phyloP scores from a whole-genome alignment of 2,797 vertebrate species.

The Eleutherodactylus coqui region DNA sequence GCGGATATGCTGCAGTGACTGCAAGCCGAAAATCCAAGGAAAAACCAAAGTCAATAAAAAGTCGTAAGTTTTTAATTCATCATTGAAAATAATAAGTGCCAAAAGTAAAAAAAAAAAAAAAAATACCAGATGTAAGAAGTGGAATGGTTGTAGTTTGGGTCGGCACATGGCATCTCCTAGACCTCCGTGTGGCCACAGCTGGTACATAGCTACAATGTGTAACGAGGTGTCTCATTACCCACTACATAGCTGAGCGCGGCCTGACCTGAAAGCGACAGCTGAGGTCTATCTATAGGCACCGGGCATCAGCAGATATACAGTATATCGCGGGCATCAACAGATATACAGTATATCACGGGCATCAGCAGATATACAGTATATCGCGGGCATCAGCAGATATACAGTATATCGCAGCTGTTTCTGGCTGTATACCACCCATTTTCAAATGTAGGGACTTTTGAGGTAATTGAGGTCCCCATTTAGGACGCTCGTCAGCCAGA shows the following conservation, averaged over 20 bases:
- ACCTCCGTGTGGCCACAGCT: neutral
- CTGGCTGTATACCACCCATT: neutral
- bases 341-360: neutral
- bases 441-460: neutral
- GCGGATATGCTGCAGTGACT: too few relatives aligned
- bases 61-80: too few relatives aligned
- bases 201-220: neutral
- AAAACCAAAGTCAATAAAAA: too few relatives aligned
- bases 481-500: neutral
- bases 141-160: neutral
- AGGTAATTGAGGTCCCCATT: too few relatives aligned
- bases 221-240: constrained; percentile 7
- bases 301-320: too few relatives aligned
- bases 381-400: neutral
- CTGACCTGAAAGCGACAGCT: neutral
- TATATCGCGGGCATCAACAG: neutral
- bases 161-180: neutral
- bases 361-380: too few relatives aligned
- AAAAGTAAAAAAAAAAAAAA: too few relatives aligned
- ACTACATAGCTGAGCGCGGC: neutral
- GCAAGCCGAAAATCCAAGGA: too few relatives aligned
- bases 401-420: neutral
- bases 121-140: too few relatives aligned
- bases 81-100: too few relatives aligned
- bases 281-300: neutral